Evolutionary conservation across 2,797 vertebrate species (phyloP).

Genomic region (Pantherophis alleghaniensis): DNA sequence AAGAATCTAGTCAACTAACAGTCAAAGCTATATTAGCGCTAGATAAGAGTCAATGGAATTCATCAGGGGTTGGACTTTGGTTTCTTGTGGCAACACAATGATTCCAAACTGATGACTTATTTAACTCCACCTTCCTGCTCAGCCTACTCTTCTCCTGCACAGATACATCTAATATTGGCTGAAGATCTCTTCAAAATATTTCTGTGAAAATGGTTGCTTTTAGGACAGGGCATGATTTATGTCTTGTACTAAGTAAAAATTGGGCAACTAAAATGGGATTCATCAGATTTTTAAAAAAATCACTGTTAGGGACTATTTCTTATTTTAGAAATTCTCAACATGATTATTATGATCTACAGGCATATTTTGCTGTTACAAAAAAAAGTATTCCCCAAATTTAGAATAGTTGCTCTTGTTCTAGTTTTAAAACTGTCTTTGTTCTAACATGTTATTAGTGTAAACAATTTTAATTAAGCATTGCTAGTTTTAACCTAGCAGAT

Average conservation of each 20-base stretch:
- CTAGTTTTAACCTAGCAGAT: conserved; percentile 10
- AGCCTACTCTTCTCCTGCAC: too few relatives aligned
- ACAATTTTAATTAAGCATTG: conserved; percentile 16
- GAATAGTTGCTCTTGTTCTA: not conserved
- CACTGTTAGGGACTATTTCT: not conserved
- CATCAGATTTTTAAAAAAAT: not conserved
- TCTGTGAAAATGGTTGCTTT: not conserved
- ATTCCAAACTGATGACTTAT: too few relatives aligned
- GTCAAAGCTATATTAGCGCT: too few relatives aligned
- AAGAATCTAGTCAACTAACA: too few relatives aligned
- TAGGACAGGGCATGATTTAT: not conserved
- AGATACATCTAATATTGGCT: not conserved
- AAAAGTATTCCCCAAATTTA: not conserved
- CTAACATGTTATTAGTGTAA: conserved; percentile 11
- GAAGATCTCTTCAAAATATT: not conserved
- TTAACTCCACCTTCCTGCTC: too few relatives aligned
- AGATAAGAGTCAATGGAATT: too few relatives aligned
- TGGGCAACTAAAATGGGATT: not conserved
- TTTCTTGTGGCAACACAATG: not conserved
- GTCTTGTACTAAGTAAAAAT: not conserved
- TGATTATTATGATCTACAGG: conserved; percentile 30
- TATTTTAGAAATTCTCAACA: not conserved
- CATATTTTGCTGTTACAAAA: not conserved
- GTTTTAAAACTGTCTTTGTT: not conserved
- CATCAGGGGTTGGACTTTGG: too few relatives aligned